phyloP scores from a whole-genome alignment of 1,140 invertebrate genomes.

The Pogonognathellus flavescens region DNA sequence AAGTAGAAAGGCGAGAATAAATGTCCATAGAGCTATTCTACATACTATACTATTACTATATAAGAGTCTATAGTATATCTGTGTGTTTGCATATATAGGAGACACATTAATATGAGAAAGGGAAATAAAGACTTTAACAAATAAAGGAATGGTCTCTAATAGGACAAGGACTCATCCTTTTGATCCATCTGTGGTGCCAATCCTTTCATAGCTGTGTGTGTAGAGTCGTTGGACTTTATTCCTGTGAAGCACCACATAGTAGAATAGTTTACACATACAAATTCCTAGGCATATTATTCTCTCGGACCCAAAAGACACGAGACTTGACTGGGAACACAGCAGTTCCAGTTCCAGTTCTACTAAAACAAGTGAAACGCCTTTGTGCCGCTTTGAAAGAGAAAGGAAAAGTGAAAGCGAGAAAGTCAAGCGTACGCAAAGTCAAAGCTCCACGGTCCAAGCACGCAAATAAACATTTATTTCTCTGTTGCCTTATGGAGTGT shows the following conservation, averaged over 20 bases:
- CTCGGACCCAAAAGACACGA: no score
- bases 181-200: conserved; percentile 25
- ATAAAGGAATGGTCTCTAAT: conserved; percentile 28
- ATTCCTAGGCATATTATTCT: no score
- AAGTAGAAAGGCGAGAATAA: no score
- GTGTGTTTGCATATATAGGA: no score
- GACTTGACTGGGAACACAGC: not conserved
- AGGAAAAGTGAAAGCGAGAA: conserved; percentile 33
- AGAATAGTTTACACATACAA: not conserved
- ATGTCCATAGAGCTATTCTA: no score
- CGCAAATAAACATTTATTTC: conserved; percentile 49
- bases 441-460: conserved; percentile 42
- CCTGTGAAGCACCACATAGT: not conserved
- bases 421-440: conserved; percentile 11
- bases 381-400: not conserved
- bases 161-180: conserved; percentile 33
- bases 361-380: conserved; percentile 12
- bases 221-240: conserved; percentile 1
- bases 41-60: no score
- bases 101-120: not conserved
- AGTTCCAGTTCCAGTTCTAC: not conserved
- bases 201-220: conserved; percentile 28
- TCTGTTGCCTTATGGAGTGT: not conserved
- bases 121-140: conserved; percentile 10
- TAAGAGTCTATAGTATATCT: no score